Evolutionary conservation across 2,888 invertebrate genomes (phyloP), one percentile per base, ranked within the genome.

Genomic region (Drosophila monieri): DNA sequence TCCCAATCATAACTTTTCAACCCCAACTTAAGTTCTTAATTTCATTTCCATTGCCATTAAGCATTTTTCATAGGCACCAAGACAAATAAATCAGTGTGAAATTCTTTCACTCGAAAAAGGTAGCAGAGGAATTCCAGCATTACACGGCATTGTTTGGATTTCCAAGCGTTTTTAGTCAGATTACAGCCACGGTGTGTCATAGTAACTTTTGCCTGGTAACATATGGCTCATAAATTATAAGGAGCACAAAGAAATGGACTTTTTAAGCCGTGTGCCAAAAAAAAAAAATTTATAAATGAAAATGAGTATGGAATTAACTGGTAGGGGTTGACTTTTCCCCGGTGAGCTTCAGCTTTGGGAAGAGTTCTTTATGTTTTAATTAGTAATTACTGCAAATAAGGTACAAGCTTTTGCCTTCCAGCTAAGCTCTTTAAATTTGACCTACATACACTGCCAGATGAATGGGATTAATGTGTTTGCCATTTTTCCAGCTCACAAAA

Each of bases 171-270:
- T 74, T 81, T 75, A 64, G 66, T 30, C 53, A 64, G 62, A 64
- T 76, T 57, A 51, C 15, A 53, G 15, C 10, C 27, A 41, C 32
- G 51, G 58, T 60, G 52, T 70, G 58, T 65, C 61, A 79, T 62
- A 71, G 60, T 64, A 71, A 58, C 73, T 73, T 85, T 73, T 79
- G 74, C 66, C 64, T 66, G 80, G 80, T 80, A 86, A 85, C 87
- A 85, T 75, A 75, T 85, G 88, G 70, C 74, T 56, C 87, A 85
- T 85, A 85, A 85, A 88, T 85, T 88, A 88, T 57, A 71, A 62
- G 53, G 60, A 60, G 37, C 32, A 58, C 41, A 52, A 18, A 25
- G 48, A 32, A 43, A 10, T 14, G 37, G 23, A 35, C 35, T 70
- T 68, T 78, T 67, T 74, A 65, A 55, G 54, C 68, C 47, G 43